Percentiles rank a stretch among this genome's conserved stretches.
Evolutionary conservation across 2,797 vertebrate species (phyloP).

Genomic region (Cichlasoma orientale): DNA sequence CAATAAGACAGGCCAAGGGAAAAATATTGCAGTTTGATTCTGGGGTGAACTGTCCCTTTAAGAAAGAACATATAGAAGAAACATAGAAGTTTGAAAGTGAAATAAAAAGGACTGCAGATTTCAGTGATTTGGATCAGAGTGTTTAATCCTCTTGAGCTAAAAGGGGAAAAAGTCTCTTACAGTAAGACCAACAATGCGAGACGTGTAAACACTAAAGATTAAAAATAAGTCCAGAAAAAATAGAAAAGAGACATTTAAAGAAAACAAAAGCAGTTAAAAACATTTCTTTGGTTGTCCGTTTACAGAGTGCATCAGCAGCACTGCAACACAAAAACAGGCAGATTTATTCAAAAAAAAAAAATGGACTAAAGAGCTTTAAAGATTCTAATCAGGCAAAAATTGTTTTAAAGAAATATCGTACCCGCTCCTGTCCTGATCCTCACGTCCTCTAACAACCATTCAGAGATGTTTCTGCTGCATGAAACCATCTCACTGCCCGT

Average conservation of each 20-base stretch:
- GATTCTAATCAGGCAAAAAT: neutral
- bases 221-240: neutral
- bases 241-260: constrained; percentile 4
- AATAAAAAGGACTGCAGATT: constrained; percentile 2
- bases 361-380: neutral
- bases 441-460: neutral
- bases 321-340: neutral
- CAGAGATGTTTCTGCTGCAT: constrained; percentile 28
- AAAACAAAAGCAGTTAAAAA: constrained; percentile 40
- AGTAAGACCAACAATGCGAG: neutral
- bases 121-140: constrained; percentile 44
- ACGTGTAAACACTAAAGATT: neutral
- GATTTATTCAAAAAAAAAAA: neutral
- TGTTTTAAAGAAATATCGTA: neutral
- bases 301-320: neutral
- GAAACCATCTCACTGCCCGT: constrained; percentile 13
- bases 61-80: neutral
- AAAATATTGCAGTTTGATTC: neutral
- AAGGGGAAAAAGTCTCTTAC: constrained; percentile 15
- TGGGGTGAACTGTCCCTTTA: neutral
- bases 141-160: constrained; percentile 71
- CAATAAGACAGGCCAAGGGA: neutral
- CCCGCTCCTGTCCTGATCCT: neutral
- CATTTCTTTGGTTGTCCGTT: constrained; percentile 21
- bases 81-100: neutral